Base-by-base conservation (phyloP, 2,888 invertebrate species). In the Aricia artaxerxes region DNA sequence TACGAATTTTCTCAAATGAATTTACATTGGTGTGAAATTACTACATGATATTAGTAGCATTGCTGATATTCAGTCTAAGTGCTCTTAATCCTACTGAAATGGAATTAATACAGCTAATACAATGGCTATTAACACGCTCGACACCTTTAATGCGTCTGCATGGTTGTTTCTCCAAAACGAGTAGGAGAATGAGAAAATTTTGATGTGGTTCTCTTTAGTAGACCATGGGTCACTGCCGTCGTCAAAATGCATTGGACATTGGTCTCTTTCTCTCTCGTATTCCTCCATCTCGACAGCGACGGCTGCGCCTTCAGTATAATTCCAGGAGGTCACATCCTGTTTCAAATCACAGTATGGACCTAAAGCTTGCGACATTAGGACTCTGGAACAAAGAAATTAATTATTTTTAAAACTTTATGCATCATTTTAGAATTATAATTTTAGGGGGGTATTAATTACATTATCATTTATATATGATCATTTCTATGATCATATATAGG, bases 211-310 rank as follows among this genome's bases (percentile, higher is more conserved):
- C 86, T 97, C 97, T 40, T 96, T 95, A 79, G 95, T 94, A 1
- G 95, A 85, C 97, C 97, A 99, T 0, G 99, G 98, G 91, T 99
- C 96, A 73, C 95, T 94, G 9, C 99, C 99, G 87, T 99, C 99
- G 87, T 99, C 99, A 87, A 99, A 99, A 88, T 97, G 97, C 98
- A 99, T 99, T 0, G 99, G 99, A 89, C 99, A 99, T 87, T 98
- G 98, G 94, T 99, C 99, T 84, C 98, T 96, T 92, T 98, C 97
- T 93, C 98, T 95, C 91, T 99, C 98, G 86, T 97, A 98, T 91
- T 98, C 99, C 83, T 97, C 96, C 96, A 99, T 97, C 86, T 97
- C 97, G 31, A 99, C 92, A 72, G 98, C 97, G 82, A 99, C 99
- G 76, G 98, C 97, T 31, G 99, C 99, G 78, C 99, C 99, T 88